phyloP scores from a whole-genome alignment of 2,888 invertebrate genomes.

The Amiota minor region DNA sequence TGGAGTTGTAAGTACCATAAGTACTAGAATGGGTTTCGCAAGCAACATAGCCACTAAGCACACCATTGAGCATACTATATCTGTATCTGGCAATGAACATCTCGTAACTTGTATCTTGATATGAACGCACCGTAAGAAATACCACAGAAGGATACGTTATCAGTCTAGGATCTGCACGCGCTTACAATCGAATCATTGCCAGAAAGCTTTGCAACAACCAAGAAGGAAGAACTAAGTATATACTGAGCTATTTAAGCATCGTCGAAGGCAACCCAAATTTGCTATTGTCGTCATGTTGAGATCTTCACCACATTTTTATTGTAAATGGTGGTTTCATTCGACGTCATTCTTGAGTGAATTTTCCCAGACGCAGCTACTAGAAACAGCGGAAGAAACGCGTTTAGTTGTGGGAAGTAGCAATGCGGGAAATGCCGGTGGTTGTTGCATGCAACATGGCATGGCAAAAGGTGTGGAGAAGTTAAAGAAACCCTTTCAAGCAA shows the following conservation, averaged over 20 bases:
- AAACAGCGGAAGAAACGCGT: conserved; percentile 18
- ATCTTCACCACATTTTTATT: conserved; percentile 1
- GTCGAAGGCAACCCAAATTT: conserved; percentile 24
- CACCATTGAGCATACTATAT: conserved; percentile 9
- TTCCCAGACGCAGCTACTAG: conserved; percentile 19
- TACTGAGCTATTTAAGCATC: conserved; percentile 56
- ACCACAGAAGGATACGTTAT: conserved; percentile 8
- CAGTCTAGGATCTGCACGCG: neutral
- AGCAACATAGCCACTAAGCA: conserved; percentile 22
- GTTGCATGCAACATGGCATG: conserved; percentile 3
- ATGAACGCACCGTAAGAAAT: conserved; percentile 49
- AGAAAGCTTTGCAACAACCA: conserved; percentile 5
- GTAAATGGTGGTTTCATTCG: neutral
- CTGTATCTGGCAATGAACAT: conserved; percentile 29
- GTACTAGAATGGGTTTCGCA: conserved; percentile 2
- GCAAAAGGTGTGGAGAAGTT: neutral
- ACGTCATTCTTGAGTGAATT: conserved; percentile 2
- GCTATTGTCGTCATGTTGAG: conserved; percentile 20
- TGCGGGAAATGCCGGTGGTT: neutral
- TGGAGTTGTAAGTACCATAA: neutral
- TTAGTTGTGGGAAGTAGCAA: conserved; percentile 3
- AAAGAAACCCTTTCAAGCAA: conserved; percentile 18
- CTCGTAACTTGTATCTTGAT: conserved; percentile 54
- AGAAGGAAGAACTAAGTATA: conserved; percentile 7
- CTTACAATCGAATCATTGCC: conserved; percentile 25